Percentiles rank a stretch among this genome's conserved stretches.
Conservation (phyloP, 2,113 vertebrate species). For the Sebastes schlegelii region DNA sequence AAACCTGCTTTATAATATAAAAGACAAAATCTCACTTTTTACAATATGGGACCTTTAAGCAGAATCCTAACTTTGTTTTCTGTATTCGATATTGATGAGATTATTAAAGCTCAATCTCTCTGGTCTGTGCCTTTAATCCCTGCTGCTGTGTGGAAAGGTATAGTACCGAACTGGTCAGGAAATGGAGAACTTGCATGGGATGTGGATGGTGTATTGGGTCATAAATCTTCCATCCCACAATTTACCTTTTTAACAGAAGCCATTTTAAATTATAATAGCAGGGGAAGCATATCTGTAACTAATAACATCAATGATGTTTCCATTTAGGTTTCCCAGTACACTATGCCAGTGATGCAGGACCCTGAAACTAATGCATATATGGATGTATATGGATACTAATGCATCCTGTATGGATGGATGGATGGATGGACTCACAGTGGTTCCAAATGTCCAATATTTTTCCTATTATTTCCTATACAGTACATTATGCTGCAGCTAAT, state of each 20-base stretch:
- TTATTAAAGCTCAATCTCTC: neutral
- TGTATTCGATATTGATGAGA: neutral
- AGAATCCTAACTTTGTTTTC: neutral
- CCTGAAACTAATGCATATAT: neutral
- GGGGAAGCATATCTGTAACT: neutral
- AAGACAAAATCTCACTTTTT: too few species aligned
- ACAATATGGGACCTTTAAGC: too few species aligned
- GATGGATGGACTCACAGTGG: too few species aligned
- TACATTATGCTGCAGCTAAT: too few species aligned
- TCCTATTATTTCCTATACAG: too few species aligned
- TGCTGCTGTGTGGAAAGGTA: neutral
- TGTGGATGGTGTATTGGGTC: too few species aligned
- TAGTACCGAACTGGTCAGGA: neutral
- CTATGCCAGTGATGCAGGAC: neutral
- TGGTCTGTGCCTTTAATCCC: neutral
- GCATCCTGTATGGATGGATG: neutral
- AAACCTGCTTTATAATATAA: too few species aligned
- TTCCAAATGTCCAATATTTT: too few species aligned
- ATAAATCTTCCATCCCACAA: neutral
- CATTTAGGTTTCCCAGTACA: neutral
- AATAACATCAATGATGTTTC: neutral
- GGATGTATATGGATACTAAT: neutral
- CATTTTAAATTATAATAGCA: neutral
- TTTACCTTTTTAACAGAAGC: neutral
- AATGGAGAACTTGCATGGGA: neutral